Evolutionary conservation across 2,888 invertebrate genomes (phyloP).

Genomic region (Cinara cedri): DNA sequence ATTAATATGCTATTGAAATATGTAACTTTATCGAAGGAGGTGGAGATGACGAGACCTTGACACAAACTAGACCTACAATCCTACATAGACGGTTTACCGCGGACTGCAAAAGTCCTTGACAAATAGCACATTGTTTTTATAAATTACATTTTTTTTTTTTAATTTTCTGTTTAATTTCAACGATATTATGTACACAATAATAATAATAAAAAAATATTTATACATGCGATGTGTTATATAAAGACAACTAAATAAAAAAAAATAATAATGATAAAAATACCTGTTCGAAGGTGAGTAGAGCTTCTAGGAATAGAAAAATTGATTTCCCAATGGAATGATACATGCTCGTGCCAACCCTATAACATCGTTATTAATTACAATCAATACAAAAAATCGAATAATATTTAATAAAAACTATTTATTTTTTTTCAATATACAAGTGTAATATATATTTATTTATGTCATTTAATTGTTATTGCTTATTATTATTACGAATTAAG

Average conservation of each 20-base stretch:
- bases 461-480: too few relatives aligned
- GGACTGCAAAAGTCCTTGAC: neutral
- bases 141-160: neutral
- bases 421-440: too few relatives aligned
- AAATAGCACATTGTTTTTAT: neutral
- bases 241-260: neutral
- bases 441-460: too few relatives aligned
- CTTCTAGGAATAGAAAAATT: slow-evolving; percentile 89
- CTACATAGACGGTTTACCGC: slow-evolving; percentile 59
- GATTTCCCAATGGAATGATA: slow-evolving; percentile 91
- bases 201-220: neutral
- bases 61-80: slow-evolving; percentile 40
- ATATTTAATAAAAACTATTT: too few relatives aligned
- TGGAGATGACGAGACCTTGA: slow-evolving; percentile 44
- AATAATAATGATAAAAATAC: slow-evolving; percentile 64
- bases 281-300: slow-evolving; percentile 86
- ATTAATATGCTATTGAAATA: too few relatives aligned
- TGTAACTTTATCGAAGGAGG: neutral
- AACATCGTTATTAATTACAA: slow-evolving; percentile 1
- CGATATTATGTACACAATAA: too few relatives aligned
- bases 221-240: neutral
- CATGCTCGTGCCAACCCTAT: slow-evolving; percentile 79
- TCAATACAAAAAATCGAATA: neutral
- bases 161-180: too few relatives aligned
- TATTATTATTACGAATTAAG: too few relatives aligned